phyloP scores from a whole-genome alignment of 2,888 invertebrate species.

The Melanostoma scalare region DNA sequence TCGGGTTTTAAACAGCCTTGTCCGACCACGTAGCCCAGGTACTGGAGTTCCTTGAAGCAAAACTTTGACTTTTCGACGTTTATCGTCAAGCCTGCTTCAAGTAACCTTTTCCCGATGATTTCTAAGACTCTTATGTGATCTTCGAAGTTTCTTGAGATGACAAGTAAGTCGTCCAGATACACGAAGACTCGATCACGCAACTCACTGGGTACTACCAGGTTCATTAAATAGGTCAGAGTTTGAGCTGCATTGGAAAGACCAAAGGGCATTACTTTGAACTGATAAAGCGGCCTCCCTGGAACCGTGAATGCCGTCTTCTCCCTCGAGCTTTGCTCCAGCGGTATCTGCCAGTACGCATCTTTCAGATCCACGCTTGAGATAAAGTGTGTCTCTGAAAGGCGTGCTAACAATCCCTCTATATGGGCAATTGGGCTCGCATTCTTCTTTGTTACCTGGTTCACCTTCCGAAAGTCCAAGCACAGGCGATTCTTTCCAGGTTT shows the following conservation, averaged over 20 bases:
- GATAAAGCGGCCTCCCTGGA: not conserved
- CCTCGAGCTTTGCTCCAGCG: not conserved
- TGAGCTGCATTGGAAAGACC: not conserved
- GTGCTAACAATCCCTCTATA: constrained; percentile 8
- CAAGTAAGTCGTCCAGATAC: constrained; percentile 12
- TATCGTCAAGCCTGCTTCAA: constrained; percentile 23
- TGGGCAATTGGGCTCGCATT: constrained; percentile 12
- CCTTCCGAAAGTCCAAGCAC: constrained; percentile 14
- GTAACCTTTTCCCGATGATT: not conserved
- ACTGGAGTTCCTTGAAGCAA: constrained; percentile 1
- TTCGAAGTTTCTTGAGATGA: constrained; percentile 1
- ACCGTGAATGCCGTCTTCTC: constrained; percentile 1
- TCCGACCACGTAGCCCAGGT: constrained; percentile 56
- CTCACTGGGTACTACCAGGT: not conserved
- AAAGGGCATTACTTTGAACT: constrained; percentile 3
- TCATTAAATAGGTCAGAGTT: constrained; percentile 1
- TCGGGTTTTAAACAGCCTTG: constrained; percentile 23
- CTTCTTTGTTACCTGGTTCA: constrained; percentile 10
- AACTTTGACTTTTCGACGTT: constrained; percentile 30
- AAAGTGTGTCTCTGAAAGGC: constrained; percentile 12
- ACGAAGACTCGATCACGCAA: not conserved
- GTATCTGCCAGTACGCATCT: constrained; percentile 17
- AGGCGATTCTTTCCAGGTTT: constrained; percentile 5
- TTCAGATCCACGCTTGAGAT: constrained; percentile 14
- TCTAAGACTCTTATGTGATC: not conserved